These are phyloP conservation scores for Grapholita molesta DNA, from an alignment of 1,140 invertebrate species.

Conservation along the genomic window DNA sequence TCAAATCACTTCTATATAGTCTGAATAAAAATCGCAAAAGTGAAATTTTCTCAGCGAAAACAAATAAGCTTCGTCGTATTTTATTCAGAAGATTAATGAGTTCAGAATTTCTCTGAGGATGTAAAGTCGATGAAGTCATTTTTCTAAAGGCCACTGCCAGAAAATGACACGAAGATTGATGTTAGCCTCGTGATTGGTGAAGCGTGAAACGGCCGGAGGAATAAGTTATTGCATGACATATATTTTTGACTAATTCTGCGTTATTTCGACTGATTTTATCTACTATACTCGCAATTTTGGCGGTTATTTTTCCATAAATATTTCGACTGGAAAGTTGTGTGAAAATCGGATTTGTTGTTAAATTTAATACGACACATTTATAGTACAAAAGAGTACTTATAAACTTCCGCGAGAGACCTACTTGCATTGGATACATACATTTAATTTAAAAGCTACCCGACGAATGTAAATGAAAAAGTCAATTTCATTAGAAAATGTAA, in stretches of 20 bases:
- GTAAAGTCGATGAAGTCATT: constrained; percentile 63
- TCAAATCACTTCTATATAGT: not conserved
- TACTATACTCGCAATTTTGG: too few relatives aligned
- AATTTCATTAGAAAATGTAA: too few relatives aligned
- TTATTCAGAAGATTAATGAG: constrained; percentile 56
- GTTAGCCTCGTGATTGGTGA: constrained; percentile 22
- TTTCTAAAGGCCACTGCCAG: constrained; percentile 52
- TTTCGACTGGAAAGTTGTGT: too few relatives aligned
- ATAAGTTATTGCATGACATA: constrained; percentile 2
- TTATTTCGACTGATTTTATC: too few relatives aligned
- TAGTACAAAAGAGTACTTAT: too few relatives aligned
- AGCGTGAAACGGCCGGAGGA: constrained; percentile 5
- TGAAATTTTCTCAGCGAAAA: constrained; percentile 4
- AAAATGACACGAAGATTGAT: constrained; percentile 65
- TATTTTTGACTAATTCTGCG: not conserved
- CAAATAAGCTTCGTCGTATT: constrained; percentile 15
- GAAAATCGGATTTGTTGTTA: too few relatives aligned
- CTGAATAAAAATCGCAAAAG: not conserved
- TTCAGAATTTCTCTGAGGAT: constrained; percentile 52
- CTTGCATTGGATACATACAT: too few relatives aligned
- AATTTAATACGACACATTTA: too few relatives aligned
- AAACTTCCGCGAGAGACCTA: too few relatives aligned
- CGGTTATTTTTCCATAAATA: too few relatives aligned
- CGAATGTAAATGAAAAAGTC: too few relatives aligned
- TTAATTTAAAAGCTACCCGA: too few relatives aligned